A percentile compares a stretch with the other conserved stretches of the same genome.
Evolutionary conservation across 92 coral and sea anemone genomes (phyloP).

Genomic region (Palythoa caribaeorum): DNA sequence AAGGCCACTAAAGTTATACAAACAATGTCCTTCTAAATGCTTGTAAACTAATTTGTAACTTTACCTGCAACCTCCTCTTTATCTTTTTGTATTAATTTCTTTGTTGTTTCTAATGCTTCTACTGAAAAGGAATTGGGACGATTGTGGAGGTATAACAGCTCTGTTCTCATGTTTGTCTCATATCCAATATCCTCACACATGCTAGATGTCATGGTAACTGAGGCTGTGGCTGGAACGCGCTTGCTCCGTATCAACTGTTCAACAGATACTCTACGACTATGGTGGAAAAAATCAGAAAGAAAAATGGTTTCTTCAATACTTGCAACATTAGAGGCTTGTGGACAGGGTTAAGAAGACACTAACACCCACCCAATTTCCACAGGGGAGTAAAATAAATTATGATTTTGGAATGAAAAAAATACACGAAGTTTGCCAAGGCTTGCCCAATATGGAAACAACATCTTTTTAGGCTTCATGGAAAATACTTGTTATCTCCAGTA

Average conservation of each 20-base stretch:
- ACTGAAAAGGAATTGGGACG: slow-evolving; percentile 26
- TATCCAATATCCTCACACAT: slow-evolving; percentile 79
- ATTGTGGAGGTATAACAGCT: slow-evolving; percentile 84
- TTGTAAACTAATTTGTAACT: not conserved
- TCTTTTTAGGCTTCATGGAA: too few species aligned
- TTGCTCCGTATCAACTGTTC: slow-evolving; percentile 93
- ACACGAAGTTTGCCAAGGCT: too few species aligned
- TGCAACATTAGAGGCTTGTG: too few species aligned
- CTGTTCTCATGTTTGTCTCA: slow-evolving; percentile 87
- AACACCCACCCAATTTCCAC: too few species aligned
- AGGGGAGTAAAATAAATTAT: too few species aligned
- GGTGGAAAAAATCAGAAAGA: not conserved
- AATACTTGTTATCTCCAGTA: too few species aligned
- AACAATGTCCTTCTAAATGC: not conserved
- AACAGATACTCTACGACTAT: slow-evolving; percentile 82
- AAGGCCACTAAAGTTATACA: too few species aligned
- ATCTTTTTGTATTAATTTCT: not conserved
- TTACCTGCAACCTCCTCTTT: slow-evolving; percentile 63
- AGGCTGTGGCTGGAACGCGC: slow-evolving; percentile 92
- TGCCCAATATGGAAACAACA: too few species aligned
- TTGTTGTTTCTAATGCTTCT: not conserved
- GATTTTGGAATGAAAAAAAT: too few species aligned
- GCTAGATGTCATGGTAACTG: slow-evolving; percentile 91
- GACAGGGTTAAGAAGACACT: too few species aligned
- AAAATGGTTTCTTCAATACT: not conserved